Evolutionary conservation across 2,797 vertebrate species (phyloP), one percentile per base, ranked within the genome.

Genomic region (Sebastes alutus): DNA sequence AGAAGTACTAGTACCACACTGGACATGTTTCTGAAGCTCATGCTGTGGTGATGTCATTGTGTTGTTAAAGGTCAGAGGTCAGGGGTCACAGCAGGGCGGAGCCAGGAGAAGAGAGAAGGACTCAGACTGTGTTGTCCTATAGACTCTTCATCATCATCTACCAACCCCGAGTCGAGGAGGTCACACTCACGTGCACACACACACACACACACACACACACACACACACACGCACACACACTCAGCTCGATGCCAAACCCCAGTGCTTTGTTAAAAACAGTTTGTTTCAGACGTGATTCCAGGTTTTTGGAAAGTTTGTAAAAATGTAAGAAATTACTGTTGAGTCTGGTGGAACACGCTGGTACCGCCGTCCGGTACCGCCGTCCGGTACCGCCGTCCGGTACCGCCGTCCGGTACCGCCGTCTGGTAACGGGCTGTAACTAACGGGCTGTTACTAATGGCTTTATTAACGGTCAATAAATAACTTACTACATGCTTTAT

Each of bases 41-140:
- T 25, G 23, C 2, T 32, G 18, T 13, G 32, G 23, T 54, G 4
- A 22, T 33, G 64, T 42, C 20, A 16, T 25, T 60, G 25, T 80
- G 72, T 64, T 76, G 86, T 7, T 94, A 42, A 42, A 98, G 97
- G 95, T 88, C 14, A 95, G 97, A 89, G 95, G 92, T 82, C 95
- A 95, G 42, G 68, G 87, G 0, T 27, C 93, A 0, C 96, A 95
- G 0, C 86, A 81, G 0, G 77, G 91, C 0, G 87, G 89, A 4
- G 92, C 96, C 68, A 95, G 96, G 56, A 90, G 97, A 18, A 86
- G 88, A 87, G 93, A 96, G 20, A 96, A 94, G n/a, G 96, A 97
- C 22, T 93, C 96, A 0, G 97, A 98, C 87, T 98, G 97, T 30
- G 82, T 91, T 80, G 80, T 98, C 60, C 93, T 98, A 2, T 98